A percentile compares a stretch with the other conserved stretches of the same genome.
Evolutionary conservation across 1,140 invertebrate genomes (phyloP).

Genomic region (Holotrichia oblita): DNA sequence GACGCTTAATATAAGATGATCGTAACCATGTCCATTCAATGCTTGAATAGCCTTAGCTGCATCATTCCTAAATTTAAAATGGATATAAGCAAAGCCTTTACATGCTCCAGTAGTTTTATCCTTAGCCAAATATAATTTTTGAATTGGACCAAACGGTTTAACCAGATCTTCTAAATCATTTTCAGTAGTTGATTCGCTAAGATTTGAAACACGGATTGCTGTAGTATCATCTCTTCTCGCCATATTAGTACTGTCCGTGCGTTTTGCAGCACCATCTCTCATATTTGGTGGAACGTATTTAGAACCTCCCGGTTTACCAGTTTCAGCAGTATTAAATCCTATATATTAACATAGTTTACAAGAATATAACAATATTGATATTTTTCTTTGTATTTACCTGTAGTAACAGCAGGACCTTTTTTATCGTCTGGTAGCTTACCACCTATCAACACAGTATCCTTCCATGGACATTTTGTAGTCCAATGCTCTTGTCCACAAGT

Average conservation of each 20-base stretch:
- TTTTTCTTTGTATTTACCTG: conserved; percentile 37
- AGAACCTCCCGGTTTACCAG: conserved; percentile 61
- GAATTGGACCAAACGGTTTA: conserved; percentile 87
- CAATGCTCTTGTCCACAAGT: conserved; percentile 97
- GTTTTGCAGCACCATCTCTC: conserved; percentile 80
- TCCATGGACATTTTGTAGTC: conserved; percentile 97
- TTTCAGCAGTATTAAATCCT: conserved; percentile 56
- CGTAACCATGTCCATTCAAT: conserved; percentile 96
- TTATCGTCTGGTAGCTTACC: conserved; percentile 65
- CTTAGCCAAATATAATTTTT: conserved; percentile 86
- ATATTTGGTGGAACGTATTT: conserved; percentile 89
- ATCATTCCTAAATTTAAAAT: conserved; percentile 89
- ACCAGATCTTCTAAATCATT: conserved; percentile 96
- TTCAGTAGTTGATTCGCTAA: conserved; percentile 96
- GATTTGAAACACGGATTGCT: conserved; percentile 96
- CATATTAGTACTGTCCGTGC: conserved; percentile 77
- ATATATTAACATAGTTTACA: conserved; percentile 53
- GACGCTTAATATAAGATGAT: conserved; percentile 97
- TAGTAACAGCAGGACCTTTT: conserved; percentile 46
- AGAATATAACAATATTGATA: conserved; percentile 11
- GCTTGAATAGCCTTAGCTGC: conserved; percentile 90
- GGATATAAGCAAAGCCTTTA: conserved; percentile 96
- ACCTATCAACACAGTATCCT: conserved; percentile 81
- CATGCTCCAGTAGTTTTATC: conserved; percentile 83
- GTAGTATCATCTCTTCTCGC: conserved; percentile 81